These are phyloP conservation scores for Euplagia quadripunctaria DNA, from an alignment of 2,888 invertebrate species.

Conservation along the genomic window DNA sequence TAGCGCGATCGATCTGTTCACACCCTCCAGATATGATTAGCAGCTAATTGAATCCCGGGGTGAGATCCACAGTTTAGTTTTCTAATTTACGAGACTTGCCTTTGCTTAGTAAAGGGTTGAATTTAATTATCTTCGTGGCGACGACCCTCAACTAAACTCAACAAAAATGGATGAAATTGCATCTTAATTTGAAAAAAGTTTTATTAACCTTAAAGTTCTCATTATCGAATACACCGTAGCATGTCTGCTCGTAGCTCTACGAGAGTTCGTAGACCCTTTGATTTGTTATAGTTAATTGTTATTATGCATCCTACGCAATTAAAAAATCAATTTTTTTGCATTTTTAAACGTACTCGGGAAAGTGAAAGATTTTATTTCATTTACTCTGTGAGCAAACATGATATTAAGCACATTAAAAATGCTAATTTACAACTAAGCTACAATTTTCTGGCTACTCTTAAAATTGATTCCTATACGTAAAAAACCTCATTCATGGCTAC, in stretches of 20 bases:
- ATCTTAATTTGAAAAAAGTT: slow-evolving; percentile 65
- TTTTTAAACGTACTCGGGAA: slow-evolving; percentile 14
- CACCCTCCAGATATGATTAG: slow-evolving; percentile 87
- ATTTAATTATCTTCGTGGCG: slow-evolving; percentile 82
- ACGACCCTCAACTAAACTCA: slow-evolving; percentile 69
- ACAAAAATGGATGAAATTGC: slow-evolving; percentile 72
- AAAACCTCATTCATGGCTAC: background rate
- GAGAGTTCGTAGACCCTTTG: slow-evolving; percentile 57
- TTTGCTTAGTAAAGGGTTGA: slow-evolving; percentile 83
- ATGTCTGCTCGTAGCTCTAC: slow-evolving; percentile 52
- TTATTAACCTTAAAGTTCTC: slow-evolving; percentile 56
- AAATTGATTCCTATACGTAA: background rate
- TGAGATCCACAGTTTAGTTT: slow-evolving; percentile 87
- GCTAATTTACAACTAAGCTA: background rate
- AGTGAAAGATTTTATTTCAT: background rate
- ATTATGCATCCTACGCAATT: slow-evolving; percentile 59
- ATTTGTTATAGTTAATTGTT: slow-evolving; percentile 63
- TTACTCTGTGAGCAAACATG: no score
- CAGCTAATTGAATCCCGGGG: slow-evolving; percentile 86
- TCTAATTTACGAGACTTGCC: slow-evolving; percentile 86
- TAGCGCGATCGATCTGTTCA: slow-evolving; percentile 79
- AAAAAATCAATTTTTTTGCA: slow-evolving; percentile 35
- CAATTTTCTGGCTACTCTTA: background rate
- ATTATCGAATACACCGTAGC: slow-evolving; percentile 56
- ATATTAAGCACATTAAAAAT: background rate